Base-by-base conservation (phyloP, 1,140 invertebrate species). In the Scaptomyza pallida region DNA sequence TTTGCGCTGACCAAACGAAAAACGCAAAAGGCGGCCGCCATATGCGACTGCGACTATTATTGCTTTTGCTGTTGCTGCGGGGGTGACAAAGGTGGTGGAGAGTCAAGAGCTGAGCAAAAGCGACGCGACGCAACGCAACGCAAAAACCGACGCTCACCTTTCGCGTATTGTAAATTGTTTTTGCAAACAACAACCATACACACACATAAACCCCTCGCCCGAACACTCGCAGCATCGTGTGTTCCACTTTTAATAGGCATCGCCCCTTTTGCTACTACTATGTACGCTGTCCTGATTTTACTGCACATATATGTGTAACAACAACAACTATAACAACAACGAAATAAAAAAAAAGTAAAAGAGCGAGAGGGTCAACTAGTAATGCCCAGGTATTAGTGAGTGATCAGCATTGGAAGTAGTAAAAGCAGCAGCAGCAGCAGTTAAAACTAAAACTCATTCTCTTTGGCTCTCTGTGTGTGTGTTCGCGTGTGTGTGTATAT, bases 101-200 rank as follows among this genome's bases (percentile, higher is more conserved):
- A 62, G 43, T 50, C 19, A 17, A 80, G 59, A 50, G 57, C 56
- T 61, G 9, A 67, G n/a, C n/a, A n/a, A 68, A 48, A 37, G 33
- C 33, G 33, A n/a, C 33, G 33, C 61, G 48, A 71, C 65, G 65
- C 65, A 4, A 55, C 61, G 61, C 30, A 23, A 60, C 50, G 51
- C 59, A 9, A 41, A 13, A 17, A 17, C 72, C 72, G 59, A 78
- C 57, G 57, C 45, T 74, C 61, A 63, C 63, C 55, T 75, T 81
- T 71, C 62, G 71, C 78, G 70, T 81, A 65, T 77, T 86, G 71
- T 81, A 73, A 86, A 81, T 80, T 77, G 73, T 47, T 72, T 74
- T 81, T 82, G 75, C 75, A 72, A 83, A 72, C 63, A 81, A 21
- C 16, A 26, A 21, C 40, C 26, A 43, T 47, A 33, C 40, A 10